Conservation (phyloP, 2,797 vertebrate genomes). For the Halcyon leucocephala region DNA sequence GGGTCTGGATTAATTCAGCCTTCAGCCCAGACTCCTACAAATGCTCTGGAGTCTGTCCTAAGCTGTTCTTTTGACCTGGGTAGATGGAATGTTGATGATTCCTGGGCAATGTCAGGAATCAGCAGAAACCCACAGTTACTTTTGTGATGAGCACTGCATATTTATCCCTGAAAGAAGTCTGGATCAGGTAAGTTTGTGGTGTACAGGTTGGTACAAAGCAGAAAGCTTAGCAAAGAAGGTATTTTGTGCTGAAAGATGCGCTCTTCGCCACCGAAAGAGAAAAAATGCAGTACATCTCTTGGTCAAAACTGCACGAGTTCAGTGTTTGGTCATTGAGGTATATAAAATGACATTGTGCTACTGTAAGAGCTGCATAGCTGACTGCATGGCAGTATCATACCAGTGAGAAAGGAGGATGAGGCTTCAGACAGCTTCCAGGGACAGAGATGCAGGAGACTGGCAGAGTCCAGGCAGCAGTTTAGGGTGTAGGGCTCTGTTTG, state of each 20-base stretch:
- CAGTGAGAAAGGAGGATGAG: neutral
- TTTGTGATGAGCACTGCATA: fast-evolving
- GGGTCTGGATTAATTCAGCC: neutral
- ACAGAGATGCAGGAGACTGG: neutral
- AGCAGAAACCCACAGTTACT: neutral
- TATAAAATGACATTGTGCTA: neutral
- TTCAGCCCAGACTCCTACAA: neutral
- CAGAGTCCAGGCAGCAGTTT: neutral
- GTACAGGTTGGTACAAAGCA: neutral
- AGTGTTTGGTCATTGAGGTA: neutral
- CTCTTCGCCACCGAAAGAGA: neutral
- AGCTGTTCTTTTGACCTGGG: neutral
- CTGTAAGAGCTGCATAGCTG: neutral
- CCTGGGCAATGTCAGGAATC: neutral
- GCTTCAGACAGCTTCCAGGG: neutral
- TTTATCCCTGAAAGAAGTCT: neutral
- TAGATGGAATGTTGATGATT: neutral
- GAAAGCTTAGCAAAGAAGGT: neutral
- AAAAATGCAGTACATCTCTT: neutral
- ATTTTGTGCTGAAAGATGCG: neutral
- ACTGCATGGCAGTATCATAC: fast-evolving
- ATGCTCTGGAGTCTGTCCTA: neutral
- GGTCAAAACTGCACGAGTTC: neutral
- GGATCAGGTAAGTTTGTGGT: neutral
- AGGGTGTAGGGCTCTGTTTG: neutral